phyloP scores from a whole-genome alignment of 2,113 vertebrate species.

The Mormyrus iriodes region DNA sequence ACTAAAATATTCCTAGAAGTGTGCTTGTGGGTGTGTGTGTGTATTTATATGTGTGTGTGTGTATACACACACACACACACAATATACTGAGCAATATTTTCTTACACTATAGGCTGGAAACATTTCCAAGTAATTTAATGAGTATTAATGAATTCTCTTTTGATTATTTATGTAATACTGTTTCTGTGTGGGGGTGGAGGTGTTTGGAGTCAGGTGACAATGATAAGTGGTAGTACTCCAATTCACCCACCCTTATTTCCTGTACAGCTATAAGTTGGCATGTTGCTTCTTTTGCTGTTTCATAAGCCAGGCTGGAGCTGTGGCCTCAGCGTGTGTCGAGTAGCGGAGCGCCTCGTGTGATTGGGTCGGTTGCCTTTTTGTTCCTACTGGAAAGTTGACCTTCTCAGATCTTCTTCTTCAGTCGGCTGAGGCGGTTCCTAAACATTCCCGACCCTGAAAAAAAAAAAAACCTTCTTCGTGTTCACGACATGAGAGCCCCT shows the following conservation, averaged over 20 bases:
- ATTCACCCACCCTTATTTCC: background rate
- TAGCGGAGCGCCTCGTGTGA: background rate
- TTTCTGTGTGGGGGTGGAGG: background rate
- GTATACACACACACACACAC: background rate
- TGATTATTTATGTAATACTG: conserved; percentile 9
- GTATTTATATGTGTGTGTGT: too few species aligned
- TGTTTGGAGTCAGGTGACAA: background rate
- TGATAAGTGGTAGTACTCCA: background rate
- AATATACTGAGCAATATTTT: background rate
- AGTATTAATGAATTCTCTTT: background rate
- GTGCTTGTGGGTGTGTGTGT: background rate
- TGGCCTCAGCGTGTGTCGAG: background rate
- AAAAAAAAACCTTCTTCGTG: background rate
- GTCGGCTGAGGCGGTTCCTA: background rate
- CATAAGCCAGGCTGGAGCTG: background rate
- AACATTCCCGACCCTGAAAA: background rate
- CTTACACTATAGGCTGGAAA: background rate
- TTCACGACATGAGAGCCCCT: background rate
- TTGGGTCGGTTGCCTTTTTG: background rate
- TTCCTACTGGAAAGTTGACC: background rate
- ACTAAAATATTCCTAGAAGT: background rate
- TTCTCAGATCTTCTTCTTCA: background rate
- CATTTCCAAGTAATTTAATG: background rate
- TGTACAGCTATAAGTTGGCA: background rate
- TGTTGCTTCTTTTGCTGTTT: background rate